Conservation (phyloP, 1,140 invertebrate species). For the Dicyema japonicum region DNA sequence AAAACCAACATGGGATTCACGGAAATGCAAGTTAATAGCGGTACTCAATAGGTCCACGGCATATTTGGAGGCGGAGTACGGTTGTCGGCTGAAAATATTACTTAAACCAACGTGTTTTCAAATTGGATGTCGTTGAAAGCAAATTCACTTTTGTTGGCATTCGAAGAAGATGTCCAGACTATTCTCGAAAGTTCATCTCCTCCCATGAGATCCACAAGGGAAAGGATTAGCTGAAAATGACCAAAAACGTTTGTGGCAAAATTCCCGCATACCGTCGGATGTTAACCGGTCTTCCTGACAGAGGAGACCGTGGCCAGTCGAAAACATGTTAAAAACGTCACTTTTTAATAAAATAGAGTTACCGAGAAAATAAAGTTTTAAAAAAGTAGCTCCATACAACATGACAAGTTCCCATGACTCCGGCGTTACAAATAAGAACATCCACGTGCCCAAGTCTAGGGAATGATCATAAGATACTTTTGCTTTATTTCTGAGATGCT, state of each 20-base stretch:
- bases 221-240: too few species aligned
- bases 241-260: slow-evolving; percentile 14
- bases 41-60: slow-evolving; percentile 9
- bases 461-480: slow-evolving; percentile 5
- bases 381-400: slow-evolving; percentile 8
- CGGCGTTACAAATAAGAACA: slow-evolving; percentile 11
- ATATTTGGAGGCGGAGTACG: slow-evolving; percentile 12
- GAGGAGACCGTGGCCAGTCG: slow-evolving; percentile 10
- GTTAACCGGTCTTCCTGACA: slow-evolving; percentile 8
- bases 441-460: slow-evolving; percentile 9
- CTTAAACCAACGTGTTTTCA: slow-evolving; percentile 8
- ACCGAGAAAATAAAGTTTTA: slow-evolving; percentile 6
- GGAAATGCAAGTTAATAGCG: too few species aligned
- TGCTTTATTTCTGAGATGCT: slow-evolving; percentile 7
- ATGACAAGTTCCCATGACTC: slow-evolving; percentile 8
- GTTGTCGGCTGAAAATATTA: slow-evolving; percentile 8
- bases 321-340: slow-evolving; percentile 7
- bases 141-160: slow-evolving; percentile 8
- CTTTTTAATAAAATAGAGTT: not conserved
- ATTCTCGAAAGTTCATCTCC: slow-evolving; percentile 6
- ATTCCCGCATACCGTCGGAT: slow-evolving; percentile 7
- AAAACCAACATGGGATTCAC: not conserved
- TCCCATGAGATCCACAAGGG: slow-evolving; percentile 7
- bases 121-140: slow-evolving; percentile 9
- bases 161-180: slow-evolving; percentile 12